phyloP scores from a whole-genome alignment of 37 sponge, comb jelly and placozoan genomes.

The Cliona cf. orientalis region DNA sequence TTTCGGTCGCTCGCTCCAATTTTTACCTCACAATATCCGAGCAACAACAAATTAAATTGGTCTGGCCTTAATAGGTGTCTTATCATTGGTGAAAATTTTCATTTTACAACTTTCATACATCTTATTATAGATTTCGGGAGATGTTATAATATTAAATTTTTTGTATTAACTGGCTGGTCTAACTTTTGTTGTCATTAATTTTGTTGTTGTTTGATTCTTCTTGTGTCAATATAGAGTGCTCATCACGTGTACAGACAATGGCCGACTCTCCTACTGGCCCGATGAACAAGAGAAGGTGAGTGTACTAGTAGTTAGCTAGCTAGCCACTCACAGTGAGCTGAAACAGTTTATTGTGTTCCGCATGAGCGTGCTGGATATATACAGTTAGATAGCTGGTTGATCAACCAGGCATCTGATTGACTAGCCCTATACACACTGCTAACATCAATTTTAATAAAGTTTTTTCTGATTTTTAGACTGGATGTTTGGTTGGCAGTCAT shows the following conservation, averaged over 20 bases:
- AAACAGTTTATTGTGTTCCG: background rate
- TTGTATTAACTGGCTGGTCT: background rate
- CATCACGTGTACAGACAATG: constrained; percentile 74
- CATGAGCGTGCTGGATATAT: background rate
- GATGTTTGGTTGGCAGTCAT: constrained; percentile 23
- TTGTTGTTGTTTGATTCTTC: background rate
- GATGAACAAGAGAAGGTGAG: constrained; percentile 49
- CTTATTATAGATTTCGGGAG: background rate
- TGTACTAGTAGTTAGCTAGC: background rate
- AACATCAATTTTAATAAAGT: background rate
- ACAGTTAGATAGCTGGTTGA: background rate
- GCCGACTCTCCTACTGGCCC: constrained; percentile 72
- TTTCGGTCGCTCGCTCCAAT: too few species aligned
- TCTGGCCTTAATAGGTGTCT: too few species aligned
- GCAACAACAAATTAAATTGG: too few species aligned
- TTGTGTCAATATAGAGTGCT: constrained; percentile 26
- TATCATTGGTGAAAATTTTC: too few species aligned
- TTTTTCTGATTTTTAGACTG: constrained; percentile 32
- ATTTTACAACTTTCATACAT: too few species aligned
- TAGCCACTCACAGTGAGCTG: background rate
- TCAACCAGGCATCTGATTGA: background rate
- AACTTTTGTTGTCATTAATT: background rate
- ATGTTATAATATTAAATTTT: background rate
- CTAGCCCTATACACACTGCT: too few species aligned
- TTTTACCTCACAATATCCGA: too few species aligned